Evolutionary conservation across 2,797 vertebrate genomes (phyloP), one percentile per base, ranked within the genome.

Genomic region (Gambelia wislizenii): DNA sequence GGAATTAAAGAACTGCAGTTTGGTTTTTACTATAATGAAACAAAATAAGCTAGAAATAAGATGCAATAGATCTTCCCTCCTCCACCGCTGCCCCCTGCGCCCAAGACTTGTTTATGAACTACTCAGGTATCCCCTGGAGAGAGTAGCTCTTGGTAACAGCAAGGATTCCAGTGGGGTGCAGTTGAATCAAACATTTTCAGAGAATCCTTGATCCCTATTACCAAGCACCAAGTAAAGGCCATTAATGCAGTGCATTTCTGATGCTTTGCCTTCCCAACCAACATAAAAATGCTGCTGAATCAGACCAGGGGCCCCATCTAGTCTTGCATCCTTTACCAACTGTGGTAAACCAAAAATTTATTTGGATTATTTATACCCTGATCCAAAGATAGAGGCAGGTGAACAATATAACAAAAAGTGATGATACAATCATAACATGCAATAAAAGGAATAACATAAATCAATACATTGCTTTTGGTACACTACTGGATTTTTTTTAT

Each of bases 1-100:
- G 86, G 77, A 84, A 36, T 92, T 81, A 67, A 86, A 91, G 67
- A 91, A 81, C 79, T 94, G 81, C 61, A 70, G 59, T 91, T 87
- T 76, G 42, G 64, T 87, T 87, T 91, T n/a, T 39, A 36, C 56
- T 77, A 49, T 81, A 87, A n/a, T 39, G 81, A 84, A 89, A 70
- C 27, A 33, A 87, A 44, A 56, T 42, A 72, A 80, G 0, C 10
- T 80, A 33, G 89, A 93, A 92, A 70, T 44, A 86, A 91, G 39
- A 61, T 89, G 87, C 42, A 77, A 74, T 47, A 61, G 10, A 54
- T 77, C n/a, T n/a, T n/a, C n/a, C n/a, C n/a, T n/a, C n/a, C n/a
- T n/a, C n/a, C n/a, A n/a, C n/a, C n/a, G n/a, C n/a, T 22, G 10
- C 84, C 8, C n/a, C 25, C 56, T 10, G 20, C 27, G 2, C 64